These are phyloP conservation scores for Horisme vitalbata DNA, from an alignment of 2,888 invertebrate genomes.

Conservation along the genomic window DNA sequence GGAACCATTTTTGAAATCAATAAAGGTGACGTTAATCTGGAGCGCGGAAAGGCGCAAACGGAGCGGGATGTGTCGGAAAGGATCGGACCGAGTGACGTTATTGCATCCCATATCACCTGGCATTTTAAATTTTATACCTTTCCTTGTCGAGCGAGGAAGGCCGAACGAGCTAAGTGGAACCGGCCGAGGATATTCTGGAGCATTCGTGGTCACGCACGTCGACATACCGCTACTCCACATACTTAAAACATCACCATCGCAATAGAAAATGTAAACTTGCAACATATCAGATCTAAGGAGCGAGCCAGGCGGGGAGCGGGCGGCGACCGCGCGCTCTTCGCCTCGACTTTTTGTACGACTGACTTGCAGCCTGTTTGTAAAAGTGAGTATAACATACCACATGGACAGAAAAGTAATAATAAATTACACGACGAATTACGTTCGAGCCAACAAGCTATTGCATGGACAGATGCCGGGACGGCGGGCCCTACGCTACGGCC, in stretches of 20 bases:
- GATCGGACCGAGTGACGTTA: constrained; percentile 70
- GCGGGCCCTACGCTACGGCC: constrained; percentile 81
- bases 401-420: constrained; percentile 81
- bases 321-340: constrained; percentile 66
- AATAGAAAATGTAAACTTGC: constrained; percentile 76
- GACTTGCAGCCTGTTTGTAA: constrained; percentile 71
- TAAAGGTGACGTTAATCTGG: constrained; percentile 28
- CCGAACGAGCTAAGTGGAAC: constrained; percentile 80
- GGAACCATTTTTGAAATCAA: constrained; percentile 5
- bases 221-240: constrained; percentile 81
- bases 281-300: constrained; percentile 76
- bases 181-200: constrained; percentile 79
- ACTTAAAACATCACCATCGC: constrained; percentile 76
- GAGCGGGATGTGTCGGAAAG: constrained; percentile 66
- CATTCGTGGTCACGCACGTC: constrained; percentile 80
- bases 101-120: constrained; percentile 83
- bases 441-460: constrained; percentile 83
- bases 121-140: constrained; percentile 82
- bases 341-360: constrained; percentile 62
- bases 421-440: constrained; percentile 81
- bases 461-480: constrained; percentile 80
- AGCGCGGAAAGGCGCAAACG: constrained; percentile 64
- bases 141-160: constrained; percentile 82
- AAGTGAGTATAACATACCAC: constrained; percentile 78
- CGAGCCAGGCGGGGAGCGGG: constrained; percentile 66